Conservation (phyloP, 2,113 vertebrate genomes). For the Grammomys dolichurus region DNA sequence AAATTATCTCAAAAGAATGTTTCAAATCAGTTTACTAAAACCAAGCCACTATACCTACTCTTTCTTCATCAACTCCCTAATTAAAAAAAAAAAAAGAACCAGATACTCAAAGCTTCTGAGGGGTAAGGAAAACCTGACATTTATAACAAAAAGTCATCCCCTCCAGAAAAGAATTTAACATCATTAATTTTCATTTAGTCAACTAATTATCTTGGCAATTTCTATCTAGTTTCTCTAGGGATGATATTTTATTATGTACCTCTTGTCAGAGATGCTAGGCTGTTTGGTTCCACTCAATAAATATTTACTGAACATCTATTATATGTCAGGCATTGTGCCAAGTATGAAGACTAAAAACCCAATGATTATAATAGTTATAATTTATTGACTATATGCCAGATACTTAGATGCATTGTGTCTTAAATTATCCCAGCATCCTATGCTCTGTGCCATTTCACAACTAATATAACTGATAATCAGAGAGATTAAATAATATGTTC, state of each 20-base stretch:
- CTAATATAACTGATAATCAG: slow-evolving; percentile 2
- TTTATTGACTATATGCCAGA: slow-evolving; percentile 23
- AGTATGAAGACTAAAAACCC: not conserved
- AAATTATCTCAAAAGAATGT: slow-evolving; percentile 41
- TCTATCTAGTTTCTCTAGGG: slow-evolving; percentile 9
- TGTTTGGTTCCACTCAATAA: slow-evolving; percentile 36
- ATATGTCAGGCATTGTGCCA: not conserved
- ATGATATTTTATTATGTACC: slow-evolving; percentile 22
- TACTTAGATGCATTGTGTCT: slow-evolving; percentile 12
- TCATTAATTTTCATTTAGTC: slow-evolving; percentile 54
- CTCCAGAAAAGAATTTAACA: slow-evolving; percentile 2
- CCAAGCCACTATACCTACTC: not conserved
- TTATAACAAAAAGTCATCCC: slow-evolving; percentile 20
- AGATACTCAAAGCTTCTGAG: not conserved
- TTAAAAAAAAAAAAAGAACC: slow-evolving; percentile 34
- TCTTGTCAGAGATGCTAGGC: not conserved
- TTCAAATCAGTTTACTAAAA: slow-evolving; percentile 64
- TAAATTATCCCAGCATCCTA: not conserved
- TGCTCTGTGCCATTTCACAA: not conserved
- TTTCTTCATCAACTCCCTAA: slow-evolving; percentile 35
- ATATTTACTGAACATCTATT: slow-evolving; percentile 59
- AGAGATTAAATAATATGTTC: not conserved
- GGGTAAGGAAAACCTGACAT: slow-evolving; percentile 43
- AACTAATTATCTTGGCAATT: slow-evolving; percentile 41
- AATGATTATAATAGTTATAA: slow-evolving; percentile 28